Percentiles rank a stretch among this genome's conserved stretches.
Evolutionary conservation across 2,113 vertebrate species (phyloP).

Genomic region (Microtus pennsylvanicus): DNA sequence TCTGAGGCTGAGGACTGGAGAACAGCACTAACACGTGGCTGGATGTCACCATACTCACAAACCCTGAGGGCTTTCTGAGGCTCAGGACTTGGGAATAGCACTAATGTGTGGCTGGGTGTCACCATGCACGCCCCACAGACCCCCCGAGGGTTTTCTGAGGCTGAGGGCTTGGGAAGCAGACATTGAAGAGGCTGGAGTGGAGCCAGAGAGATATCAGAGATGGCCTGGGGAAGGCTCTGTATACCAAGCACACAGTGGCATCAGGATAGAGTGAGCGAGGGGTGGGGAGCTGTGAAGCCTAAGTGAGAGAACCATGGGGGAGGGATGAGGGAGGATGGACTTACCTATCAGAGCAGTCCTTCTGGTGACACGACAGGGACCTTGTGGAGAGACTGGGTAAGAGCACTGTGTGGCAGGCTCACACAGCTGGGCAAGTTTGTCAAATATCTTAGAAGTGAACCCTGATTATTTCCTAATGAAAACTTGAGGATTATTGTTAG

Average conservation of each 20-base stretch:
- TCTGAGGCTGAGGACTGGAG: not conserved
- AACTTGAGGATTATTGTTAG: not conserved
- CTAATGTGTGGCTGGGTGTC: not conserved
- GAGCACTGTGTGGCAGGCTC: not conserved
- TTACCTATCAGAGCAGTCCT: not conserved
- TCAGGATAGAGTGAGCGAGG: not conserved
- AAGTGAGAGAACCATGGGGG: not conserved
- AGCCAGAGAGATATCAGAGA: not conserved
- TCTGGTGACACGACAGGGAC: not conserved
- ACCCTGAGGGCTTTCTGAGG: not conserved
- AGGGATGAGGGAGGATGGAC: not conserved
- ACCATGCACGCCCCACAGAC: not conserved
- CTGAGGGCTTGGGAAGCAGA: not conserved
- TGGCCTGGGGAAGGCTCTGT: not conserved
- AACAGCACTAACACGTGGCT: not conserved
- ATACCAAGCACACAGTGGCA: no score
- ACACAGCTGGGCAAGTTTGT: not conserved
- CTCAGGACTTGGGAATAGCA: not conserved
- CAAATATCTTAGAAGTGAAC: constrained; percentile 28
- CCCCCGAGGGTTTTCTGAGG: not conserved
- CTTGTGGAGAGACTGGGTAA: not conserved
- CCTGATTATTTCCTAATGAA: constrained; percentile 11
- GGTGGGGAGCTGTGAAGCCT: no score
- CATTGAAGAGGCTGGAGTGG: not conserved
- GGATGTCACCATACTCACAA: not conserved